phyloP scores from a whole-genome alignment of 2,113 vertebrate genomes.

The Hippocampus comes region DNA sequence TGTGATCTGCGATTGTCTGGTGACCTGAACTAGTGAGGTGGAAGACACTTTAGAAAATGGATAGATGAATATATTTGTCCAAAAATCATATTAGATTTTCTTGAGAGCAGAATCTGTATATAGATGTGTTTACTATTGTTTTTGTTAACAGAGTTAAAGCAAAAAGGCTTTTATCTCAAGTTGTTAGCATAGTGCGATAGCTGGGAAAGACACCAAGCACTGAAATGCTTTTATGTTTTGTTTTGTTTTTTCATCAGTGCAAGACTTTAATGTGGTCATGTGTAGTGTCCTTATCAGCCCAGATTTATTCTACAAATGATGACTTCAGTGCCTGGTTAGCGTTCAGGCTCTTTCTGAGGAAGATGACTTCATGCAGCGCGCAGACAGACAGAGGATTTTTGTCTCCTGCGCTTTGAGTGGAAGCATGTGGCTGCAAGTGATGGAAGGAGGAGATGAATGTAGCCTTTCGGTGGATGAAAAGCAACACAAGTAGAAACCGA shows the following conservation, averaged over 20 bases:
- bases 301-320: constrained; percentile 16
- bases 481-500: background rate
- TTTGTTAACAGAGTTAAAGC: background rate
- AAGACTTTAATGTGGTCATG: background rate
- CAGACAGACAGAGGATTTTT: constrained; percentile 48
- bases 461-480: background rate
- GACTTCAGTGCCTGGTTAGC: constrained; percentile 1
- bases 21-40: no score
- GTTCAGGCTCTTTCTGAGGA: constrained; percentile 3
- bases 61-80: background rate
- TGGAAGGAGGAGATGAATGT: constrained; percentile 7
- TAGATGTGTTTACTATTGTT: background rate
- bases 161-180: background rate
- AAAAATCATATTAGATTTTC: background rate
- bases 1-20: no score
- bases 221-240: background rate
- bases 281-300: constrained; percentile 31
- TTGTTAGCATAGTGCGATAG: background rate
- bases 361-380: constrained; percentile 47
- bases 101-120: no score
- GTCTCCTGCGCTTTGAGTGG: constrained; percentile 37
- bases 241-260: constrained; percentile 11
- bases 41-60: background rate
- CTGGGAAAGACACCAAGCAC: constrained; percentile 8
- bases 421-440: constrained; percentile 36